Evolutionary conservation across 2,888 invertebrate species (phyloP).

Genomic region (Nephrotoma guestfalica): DNA sequence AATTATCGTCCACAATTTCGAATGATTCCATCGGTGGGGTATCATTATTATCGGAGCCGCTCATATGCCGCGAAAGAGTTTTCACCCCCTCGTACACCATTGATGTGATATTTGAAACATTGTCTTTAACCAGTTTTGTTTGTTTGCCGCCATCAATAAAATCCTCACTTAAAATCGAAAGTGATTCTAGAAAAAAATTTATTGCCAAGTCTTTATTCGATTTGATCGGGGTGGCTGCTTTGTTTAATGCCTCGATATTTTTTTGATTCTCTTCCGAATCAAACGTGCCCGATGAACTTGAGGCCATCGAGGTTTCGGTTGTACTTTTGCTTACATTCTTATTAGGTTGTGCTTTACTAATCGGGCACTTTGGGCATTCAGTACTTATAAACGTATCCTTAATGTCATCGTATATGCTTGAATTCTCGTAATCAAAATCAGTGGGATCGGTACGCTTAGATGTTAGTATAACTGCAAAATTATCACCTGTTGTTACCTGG

Average conservation of each 20-base stretch:
- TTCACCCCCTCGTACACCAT: conserved; percentile 61
- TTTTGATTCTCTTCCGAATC: conserved; percentile 13
- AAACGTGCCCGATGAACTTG: conserved; percentile 26
- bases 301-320: conserved; percentile 17
- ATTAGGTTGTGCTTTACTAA: conserved; percentile 17
- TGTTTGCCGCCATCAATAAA: conserved; percentile 38
- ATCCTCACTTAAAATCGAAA: conserved; percentile 54
- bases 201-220: conserved; percentile 63
- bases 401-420: conserved; percentile 14
- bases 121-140: conserved; percentile 53
- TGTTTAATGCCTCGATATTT: not conserved
- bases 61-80: conserved; percentile 57
- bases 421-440: conserved; percentile 40
- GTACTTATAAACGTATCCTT: conserved; percentile 11
- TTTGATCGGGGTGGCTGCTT: conserved; percentile 33
- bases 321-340: conserved; percentile 21
- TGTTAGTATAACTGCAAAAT: conserved; percentile 62
- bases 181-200: conserved; percentile 58
- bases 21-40: not conserved
- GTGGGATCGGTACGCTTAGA: conserved; percentile 42
- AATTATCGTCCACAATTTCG: not conserved
- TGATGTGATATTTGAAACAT: conserved; percentile 43
- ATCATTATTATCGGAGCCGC: conserved; percentile 35
- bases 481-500: conserved; percentile 56
- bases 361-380: conserved; percentile 16